Evolutionary conservation across 1,140 invertebrate species (phyloP).

Genomic region (Cydia pomonella): DNA sequence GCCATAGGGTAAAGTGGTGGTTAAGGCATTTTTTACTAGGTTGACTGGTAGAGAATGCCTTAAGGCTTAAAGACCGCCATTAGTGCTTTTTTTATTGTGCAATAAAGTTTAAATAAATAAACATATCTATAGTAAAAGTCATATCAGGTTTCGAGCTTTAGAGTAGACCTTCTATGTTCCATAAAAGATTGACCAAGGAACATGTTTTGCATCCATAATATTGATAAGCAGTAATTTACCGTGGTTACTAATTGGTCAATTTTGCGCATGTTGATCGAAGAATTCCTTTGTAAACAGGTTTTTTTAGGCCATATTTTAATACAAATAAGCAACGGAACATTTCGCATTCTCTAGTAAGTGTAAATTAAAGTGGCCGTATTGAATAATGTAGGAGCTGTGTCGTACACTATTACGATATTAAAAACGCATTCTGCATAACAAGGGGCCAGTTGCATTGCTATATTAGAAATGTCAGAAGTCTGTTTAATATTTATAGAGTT

Average conservation of each 20-base stretch:
- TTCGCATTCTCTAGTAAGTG: conserved; percentile 20
- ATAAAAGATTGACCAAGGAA: background rate
- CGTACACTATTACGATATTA: conserved; percentile 31
- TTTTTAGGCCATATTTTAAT: conserved; percentile 13
- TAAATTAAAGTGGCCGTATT: conserved; percentile 9
- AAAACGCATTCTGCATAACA: conserved; percentile 25
- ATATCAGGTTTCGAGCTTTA: too few species aligned
- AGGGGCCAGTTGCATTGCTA: conserved; percentile 12
- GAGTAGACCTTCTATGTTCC: too few species aligned
- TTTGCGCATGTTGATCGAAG: background rate
- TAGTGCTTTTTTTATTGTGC: too few species aligned
- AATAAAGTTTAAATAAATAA: too few species aligned
- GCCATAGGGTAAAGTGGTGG: too few species aligned
- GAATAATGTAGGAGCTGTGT: conserved; percentile 18
- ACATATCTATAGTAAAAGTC: too few species aligned
- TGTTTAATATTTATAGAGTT: background rate
- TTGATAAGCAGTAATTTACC: conserved; percentile 1
- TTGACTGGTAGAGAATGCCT: too few species aligned
- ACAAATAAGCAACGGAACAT: conserved; percentile 6
- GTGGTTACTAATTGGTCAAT: conserved; percentile 12
- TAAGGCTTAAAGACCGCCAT: too few species aligned
- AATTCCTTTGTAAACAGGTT: conserved; percentile 10
- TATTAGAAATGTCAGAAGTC: conserved; percentile 3
- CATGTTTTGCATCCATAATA: conserved; percentile 7
- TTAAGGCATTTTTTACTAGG: too few species aligned